phyloP scores from a whole-genome alignment of 53 echinoderm and acorn worm species.

The Stichopus horrens region DNA sequence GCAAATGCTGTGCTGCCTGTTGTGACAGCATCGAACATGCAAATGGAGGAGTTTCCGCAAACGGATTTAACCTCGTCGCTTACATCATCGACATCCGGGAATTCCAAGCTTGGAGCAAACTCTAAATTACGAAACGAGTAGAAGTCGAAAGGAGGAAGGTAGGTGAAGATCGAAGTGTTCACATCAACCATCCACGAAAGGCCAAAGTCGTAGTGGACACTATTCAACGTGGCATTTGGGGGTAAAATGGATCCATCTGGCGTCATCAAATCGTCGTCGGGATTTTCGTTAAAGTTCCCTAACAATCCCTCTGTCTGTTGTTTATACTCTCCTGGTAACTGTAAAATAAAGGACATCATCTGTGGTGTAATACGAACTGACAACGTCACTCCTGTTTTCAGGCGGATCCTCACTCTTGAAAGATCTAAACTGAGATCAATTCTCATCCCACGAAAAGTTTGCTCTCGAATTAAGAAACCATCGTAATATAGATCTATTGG shows the following conservation, averaged over 20 bases:
- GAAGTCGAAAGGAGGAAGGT: conserved; percentile 59
- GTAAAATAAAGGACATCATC: conserved; percentile 63
- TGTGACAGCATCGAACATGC: conserved; percentile 50
- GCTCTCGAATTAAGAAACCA: not conserved
- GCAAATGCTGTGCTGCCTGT: conserved; percentile 57
- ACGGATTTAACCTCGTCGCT: conserved; percentile 55
- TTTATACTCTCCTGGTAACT: conserved; percentile 52
- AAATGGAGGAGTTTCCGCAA: conserved; percentile 55
- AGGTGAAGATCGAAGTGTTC: conserved; percentile 55
- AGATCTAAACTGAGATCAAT: conserved; percentile 8
- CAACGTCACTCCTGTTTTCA: conserved; percentile 47
- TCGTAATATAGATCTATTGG: not conserved
- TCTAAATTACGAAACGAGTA: conserved; percentile 46
- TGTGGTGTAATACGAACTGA: conserved; percentile 42
- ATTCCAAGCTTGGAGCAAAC: conserved; percentile 49
- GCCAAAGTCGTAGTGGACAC: conserved; percentile 53
- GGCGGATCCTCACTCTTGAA: conserved; percentile 6
- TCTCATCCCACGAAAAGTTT: not conserved
- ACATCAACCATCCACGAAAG: conserved; percentile 53
- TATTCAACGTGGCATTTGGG: conserved; percentile 2
- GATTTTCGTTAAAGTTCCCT: conserved; percentile 58
- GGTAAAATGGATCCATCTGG: conserved; percentile 53
- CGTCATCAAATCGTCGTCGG: conserved; percentile 54
- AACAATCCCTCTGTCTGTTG: conserved; percentile 51
- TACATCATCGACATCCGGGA: conserved; percentile 48